Conservation (phyloP, 2,888 invertebrate genomes). For the Stenodera caucasica region DNA sequence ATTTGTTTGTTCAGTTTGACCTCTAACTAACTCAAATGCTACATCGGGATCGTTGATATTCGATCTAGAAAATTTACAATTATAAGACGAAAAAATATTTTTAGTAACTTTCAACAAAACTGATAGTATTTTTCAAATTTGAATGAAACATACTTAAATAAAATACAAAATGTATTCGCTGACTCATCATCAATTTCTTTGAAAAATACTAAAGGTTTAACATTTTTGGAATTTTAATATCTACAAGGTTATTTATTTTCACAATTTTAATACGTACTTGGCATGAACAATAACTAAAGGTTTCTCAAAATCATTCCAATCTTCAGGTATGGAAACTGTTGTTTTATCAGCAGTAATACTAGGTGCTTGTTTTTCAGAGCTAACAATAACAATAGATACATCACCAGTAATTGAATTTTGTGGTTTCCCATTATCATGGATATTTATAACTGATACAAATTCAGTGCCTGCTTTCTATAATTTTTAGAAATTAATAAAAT, state of each 20-base stretch:
- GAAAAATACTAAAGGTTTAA: conserved; percentile 6
- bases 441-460: conserved; percentile 73
- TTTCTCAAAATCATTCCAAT: conserved; percentile 68
- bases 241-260: too few relatives aligned
- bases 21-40: conserved; percentile 78
- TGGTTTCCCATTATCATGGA: conserved; percentile 73
- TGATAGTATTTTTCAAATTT: too few relatives aligned
- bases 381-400: conserved; percentile 82
- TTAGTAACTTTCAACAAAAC: neutral
- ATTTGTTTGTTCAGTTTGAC: conserved; percentile 85
- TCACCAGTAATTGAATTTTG: conserved; percentile 71
- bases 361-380: conserved; percentile 84
- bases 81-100: neutral
- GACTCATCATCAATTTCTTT: too few relatives aligned
- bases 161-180: too few relatives aligned
- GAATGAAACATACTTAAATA: too few relatives aligned
- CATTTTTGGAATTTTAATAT: neutral
- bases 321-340: conserved; percentile 71
- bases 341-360: conserved; percentile 67
- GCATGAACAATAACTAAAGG: conserved; percentile 64
- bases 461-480: conserved; percentile 63
- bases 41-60: conserved; percentile 76
- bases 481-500: neutral
- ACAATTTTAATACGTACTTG: conserved; percentile 58
- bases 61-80: conserved; percentile 60